Evolutionary conservation across 2,888 invertebrate genomes (phyloP), one percentile per base, ranked within the genome.

Genomic region (Uloborus plumipes): DNA sequence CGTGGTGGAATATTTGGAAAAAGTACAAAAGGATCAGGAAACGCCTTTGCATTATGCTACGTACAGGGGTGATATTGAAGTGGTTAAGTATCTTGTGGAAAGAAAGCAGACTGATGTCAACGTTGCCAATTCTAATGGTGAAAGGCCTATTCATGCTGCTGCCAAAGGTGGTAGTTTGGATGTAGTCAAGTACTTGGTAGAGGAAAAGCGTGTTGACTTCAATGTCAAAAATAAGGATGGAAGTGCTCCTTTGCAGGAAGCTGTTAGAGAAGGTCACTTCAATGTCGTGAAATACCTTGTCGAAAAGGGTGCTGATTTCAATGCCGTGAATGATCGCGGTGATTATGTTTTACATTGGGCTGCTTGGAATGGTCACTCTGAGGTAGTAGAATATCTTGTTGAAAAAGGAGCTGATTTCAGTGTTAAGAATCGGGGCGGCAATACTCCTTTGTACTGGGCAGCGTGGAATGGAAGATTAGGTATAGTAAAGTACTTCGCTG

Each of bases 21-120:
- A 15, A 47, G 49, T 18, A 65, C 14, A 31, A 18, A 39, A 31
- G 49, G 65, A 65, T 9, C 49, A 49, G 47, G 7, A 31, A 16
- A 65, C 47, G 16, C 31, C 65, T 39, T 65, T 65, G n/a, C 47
- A 47, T 61, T 26, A 22, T 16, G 61, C 61, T 22, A 14, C 61
- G 1, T 6, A 9, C 26, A 26, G 15, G 0, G 22, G 26, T 61
- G 15, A 61, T 16, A 11, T 61, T 7, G 16, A 61, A 9, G 26
- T 26, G 2, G 61, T 31, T 26, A 39, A 15, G 18, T n/a, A 18
- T 65, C 47, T 65, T 15, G 26, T 65, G 9, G 39, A 39, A 18
- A 20, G 49, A 14, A 65, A 65, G 47, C 18, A 39, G n/a, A 49
- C 49, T 3, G 49, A 65, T 65, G 11, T 39, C 4, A 65, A 39